Base-by-base conservation (phyloP, 2,113 vertebrate species). In the Hippocampus abdominalis region DNA sequence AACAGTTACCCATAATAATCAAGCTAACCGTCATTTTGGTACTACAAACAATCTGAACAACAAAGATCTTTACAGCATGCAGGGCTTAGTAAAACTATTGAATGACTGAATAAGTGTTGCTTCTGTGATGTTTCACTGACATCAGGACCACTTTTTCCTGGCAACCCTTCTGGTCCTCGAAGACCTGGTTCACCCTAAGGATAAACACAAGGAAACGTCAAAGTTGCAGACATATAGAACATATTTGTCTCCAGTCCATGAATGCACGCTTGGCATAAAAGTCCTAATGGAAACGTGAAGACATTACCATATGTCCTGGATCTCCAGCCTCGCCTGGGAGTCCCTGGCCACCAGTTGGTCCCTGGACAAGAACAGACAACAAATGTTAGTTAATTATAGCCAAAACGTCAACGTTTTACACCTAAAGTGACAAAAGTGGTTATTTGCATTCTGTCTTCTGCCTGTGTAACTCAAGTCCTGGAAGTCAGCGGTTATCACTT, bases 111-210 rank as follows among this genome's bases (percentile, higher is more conserved):
- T 66, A 20, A 12, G 36, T 49, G 9, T 64, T 46, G 10, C 13
- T 21, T 2, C 11, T 46, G 13, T 49, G 6, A 27, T 8, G 3
- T 60, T 25, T 5, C 39, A 91, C 96, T 92, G 90, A 99, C 97
- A 89, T 99, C 97, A 89, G 87, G 84, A 68, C 97, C 97, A 62
- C 95, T 72, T 90, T 97, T 99, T 78, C 97, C 97, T 36, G 90
- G 70, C 70, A 93, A 91, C 39, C 97, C 97, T 27, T 98, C 95
- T 49, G 95, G 96, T 57, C 97, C 97, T 66, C 97, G 93, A 64
- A 91, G 82, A 83, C 97, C 97, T 46, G 85, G 54, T 67, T 94
- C 84, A 39, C 97, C 97, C 97, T 99, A 79, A 21, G 27, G 69
- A 56, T 23, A 77, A 67, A 64, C 61, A 72, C 59, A 10, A 57